Base-by-base conservation (phyloP, 1,140 invertebrate species). In the Caenorhabditis brenneri region DNA sequence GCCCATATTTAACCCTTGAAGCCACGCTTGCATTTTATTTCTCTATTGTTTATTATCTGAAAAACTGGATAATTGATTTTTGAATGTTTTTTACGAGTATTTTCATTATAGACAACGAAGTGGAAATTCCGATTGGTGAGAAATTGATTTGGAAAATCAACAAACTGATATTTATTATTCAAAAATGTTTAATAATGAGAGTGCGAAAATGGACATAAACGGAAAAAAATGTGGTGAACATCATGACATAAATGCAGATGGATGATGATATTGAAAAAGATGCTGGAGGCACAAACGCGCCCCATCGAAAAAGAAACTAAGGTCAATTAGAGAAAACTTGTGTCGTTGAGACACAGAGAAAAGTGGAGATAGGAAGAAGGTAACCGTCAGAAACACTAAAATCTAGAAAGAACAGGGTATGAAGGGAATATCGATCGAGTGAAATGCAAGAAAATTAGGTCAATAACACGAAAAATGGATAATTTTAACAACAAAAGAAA, bases 211-310 rank as follows among this genome's bases (percentile, higher is more conserved):
- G 36, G 33, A 65, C 65, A 86, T 24, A 79, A 80, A 81, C 27
- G 1, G n/a, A 19, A 81, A 65, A 46, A 27, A 74, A 42, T 29
- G 33, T 31, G 31, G 2, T 65, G 58, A 19, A 33, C 29, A 65
- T 33, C 58, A 65, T 60, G 22, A 42, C 2, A 74, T 58, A 86
- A 42, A 29, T 42, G 12, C 22, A 12, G 9, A 36, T 65, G 65
- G 36, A 74, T 74, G 65, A 74, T 74, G 65, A 74, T 74, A 74
- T 74, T 74, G n/a, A 74, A 42, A 42, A 22, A 7, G 36, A 39
- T 46, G 65, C 36, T 24, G 29, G 19, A 36, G 3, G 16, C 10
- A 42, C 65, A 74, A 74, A 74, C n/a, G 65, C 65, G 65, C 65
- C 24, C 65, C 36, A 15, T 12, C 15, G 65, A 74, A 65, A 16